Evolutionary conservation across 2,113 vertebrate genomes (phyloP).

Genomic region (Lucifuga dentata): DNA sequence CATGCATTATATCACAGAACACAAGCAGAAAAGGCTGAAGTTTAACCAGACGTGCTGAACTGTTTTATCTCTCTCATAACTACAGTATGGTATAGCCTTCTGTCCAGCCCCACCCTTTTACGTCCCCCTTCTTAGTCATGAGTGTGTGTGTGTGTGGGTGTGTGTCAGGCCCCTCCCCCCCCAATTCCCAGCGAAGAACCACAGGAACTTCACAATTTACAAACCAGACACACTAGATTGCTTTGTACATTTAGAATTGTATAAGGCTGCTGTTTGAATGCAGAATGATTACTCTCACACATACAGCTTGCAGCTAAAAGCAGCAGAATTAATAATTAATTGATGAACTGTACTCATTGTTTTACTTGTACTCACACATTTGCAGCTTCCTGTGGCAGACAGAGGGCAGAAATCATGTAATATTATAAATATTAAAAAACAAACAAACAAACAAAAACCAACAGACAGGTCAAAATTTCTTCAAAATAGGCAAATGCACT

Average conservation of each 20-base stretch:
- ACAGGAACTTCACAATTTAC: slow-evolving; percentile 36
- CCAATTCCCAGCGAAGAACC: slow-evolving; percentile 13
- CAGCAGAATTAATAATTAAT: not conserved
- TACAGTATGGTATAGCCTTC: not conserved
- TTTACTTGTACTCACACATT: too few relatives aligned
- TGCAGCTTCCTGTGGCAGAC: not conserved
- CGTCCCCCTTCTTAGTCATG: not conserved
- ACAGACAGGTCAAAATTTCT: too few relatives aligned
- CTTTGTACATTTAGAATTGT: not conserved
- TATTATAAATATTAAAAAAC: too few relatives aligned
- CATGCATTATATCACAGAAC: slow-evolving; percentile 34
- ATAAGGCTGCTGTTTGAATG: not conserved
- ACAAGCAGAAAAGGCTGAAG: slow-evolving; percentile 40
- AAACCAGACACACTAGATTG: not conserved
- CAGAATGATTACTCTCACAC: not conserved
- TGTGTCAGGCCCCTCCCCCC: slow-evolving; percentile 6
- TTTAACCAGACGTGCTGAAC: slow-evolving; percentile 48
- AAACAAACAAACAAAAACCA: too few relatives aligned
- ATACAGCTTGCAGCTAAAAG: not conserved
- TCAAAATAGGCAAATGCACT: too few relatives aligned
- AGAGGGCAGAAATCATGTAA: too few relatives aligned
- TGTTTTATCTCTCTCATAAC: slow-evolving; percentile 31
- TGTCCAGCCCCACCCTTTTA: not conserved
- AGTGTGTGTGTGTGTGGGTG: not conserved
- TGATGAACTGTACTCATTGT: too few relatives aligned